Percentiles rank a stretch among this genome's conserved stretches.
phyloP scores from a whole-genome alignment of 2,113 vertebrate species.

The Elephantulus edwardii region DNA sequence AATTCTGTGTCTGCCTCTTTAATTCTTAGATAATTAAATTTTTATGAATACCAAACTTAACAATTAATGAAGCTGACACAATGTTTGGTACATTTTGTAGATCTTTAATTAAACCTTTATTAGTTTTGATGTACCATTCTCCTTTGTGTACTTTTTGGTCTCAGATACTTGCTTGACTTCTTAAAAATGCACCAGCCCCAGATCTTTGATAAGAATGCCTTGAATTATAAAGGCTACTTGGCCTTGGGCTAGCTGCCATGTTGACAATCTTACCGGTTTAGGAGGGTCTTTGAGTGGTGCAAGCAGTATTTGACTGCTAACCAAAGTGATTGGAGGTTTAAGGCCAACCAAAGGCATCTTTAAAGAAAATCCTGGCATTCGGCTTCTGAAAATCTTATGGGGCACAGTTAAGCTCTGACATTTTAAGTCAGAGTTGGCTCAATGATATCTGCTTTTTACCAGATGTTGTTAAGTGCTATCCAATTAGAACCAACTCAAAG shows the following conservation, averaged over 20 bases:
- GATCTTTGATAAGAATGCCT: background rate
- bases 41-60: constrained; percentile 73
- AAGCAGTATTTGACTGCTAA: background rate
- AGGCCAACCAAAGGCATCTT: background rate
- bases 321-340: background rate
- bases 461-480: too few relatives aligned
- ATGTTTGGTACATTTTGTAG: constrained; percentile 58
- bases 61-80: constrained; percentile 74
- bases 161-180: background rate
- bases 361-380: background rate
- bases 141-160: constrained; percentile 45
- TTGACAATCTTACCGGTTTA: background rate
- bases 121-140: constrained; percentile 68
- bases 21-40: constrained; percentile 70
- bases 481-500: too few relatives aligned
- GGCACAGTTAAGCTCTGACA: background rate
- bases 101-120: constrained; percentile 73
- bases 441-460: background rate
- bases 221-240: background rate
- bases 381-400: background rate
- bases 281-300: background rate
- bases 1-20: constrained; percentile 62
- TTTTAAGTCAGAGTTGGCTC: background rate
- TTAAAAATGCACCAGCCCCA: background rate
- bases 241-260: background rate